Evolutionary conservation across 2,113 vertebrate genomes (phyloP), one percentile per base, ranked within the genome.

Genomic region (Dipodomys merriami): DNA sequence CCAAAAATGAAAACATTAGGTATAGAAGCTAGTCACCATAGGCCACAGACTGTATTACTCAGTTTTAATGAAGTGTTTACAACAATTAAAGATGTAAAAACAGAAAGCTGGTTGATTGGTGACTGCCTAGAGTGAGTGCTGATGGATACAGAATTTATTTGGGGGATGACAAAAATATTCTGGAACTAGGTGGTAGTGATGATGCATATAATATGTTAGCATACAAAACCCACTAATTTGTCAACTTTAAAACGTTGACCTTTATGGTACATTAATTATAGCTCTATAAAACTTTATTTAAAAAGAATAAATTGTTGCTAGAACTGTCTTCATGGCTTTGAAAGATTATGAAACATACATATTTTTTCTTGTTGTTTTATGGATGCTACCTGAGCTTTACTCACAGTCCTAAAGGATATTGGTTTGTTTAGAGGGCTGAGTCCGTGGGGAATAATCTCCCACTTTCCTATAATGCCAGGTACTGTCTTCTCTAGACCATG

Each of bases 391-490:
- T 79, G 90, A 91, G 8, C 69, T 65, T 91, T 93, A 88, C 78
- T 74, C 74, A 30, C 23, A 60, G 12, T 69, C n/a, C 57, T 77
- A 49, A 91, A 44, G 68, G 5, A 90, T 73, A 29, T 44, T 1
- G 25, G 15, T 57, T 57, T 23, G 0, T 80, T 57, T 49, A 84
- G 81, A 33, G 19, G 29, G 91, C 30, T 33, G 25, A 53, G 64
- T 96, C 79, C 68, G 35, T 88, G 29, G 23, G 90, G 81, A 96
- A 33, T 65, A 89, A 3, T 39, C 77, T 30, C 18, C 62, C 13
- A 0, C 22, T 20, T 94, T 94, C 68, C 90, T 77, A 86, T 89
- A 94, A 60, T 67, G 65, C 33, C 91, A 86, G 19, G 76, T 97
- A 15, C 57, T 80, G 83, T 35, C 64, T 72, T 23, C 57, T 87